These are phyloP conservation scores for Apotomis betuletana DNA, from an alignment of 2,888 invertebrate genomes.

Conservation along the genomic window DNA sequence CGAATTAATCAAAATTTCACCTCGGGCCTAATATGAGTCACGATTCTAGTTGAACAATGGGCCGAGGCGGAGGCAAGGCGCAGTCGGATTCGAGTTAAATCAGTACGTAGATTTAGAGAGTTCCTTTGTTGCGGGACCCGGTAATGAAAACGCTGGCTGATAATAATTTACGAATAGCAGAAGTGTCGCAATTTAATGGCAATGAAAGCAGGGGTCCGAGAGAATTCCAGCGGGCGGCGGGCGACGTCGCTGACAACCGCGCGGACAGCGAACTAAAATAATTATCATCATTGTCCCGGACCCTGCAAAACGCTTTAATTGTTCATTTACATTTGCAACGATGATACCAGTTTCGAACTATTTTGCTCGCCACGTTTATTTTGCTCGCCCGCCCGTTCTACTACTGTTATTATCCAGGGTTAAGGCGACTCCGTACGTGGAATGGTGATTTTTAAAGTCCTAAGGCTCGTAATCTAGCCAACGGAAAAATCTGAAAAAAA, in stretches of 20 bases:
- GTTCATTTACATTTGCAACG: slow-evolving; percentile 84
- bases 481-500: no score
- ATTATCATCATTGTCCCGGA: slow-evolving; percentile 83
- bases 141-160: slow-evolving; percentile 82
- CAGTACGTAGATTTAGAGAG: slow-evolving; percentile 76
- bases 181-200: slow-evolving; percentile 82
- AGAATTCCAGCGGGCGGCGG: slow-evolving; percentile 72
- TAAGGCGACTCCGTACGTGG: no score
- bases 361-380: slow-evolving; percentile 78
- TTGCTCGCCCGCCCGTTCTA: slow-evolving; percentile 71
- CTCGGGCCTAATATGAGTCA: slow-evolving; percentile 78
- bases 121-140: slow-evolving; percentile 78
- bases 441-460: no score
- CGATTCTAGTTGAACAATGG: slow-evolving; percentile 76
- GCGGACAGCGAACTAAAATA: slow-evolving; percentile 83
- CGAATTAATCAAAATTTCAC: slow-evolving; percentile 83
- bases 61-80: slow-evolving; percentile 58
- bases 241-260: slow-evolving; percentile 70
- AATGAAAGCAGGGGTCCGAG: slow-evolving; percentile 64
- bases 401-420: slow-evolving; percentile 77
- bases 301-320: slow-evolving; percentile 81
- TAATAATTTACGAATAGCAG: slow-evolving; percentile 83
- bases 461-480: no score
- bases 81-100: slow-evolving; percentile 79
- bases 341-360: slow-evolving; percentile 82